A percentile compares a stretch with the other conserved stretches of the same genome.
phyloP scores from a whole-genome alignment of 1,140 invertebrate genomes.

The Brachionus koreanus region DNA sequence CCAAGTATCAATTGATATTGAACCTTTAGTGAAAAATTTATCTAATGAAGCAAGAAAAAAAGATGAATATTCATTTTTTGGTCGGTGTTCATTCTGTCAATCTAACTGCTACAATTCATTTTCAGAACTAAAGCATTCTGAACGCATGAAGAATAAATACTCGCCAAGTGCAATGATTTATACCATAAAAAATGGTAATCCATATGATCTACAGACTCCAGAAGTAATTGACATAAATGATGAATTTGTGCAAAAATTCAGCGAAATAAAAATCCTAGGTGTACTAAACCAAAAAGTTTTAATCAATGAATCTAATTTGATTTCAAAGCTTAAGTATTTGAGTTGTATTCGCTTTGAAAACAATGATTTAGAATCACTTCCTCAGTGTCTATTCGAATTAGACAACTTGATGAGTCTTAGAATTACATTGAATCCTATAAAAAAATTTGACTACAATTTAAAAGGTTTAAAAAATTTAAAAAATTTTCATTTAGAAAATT shows the following conservation, averaged over 20 bases:
- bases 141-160: not conserved
- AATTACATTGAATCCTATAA: not conserved
- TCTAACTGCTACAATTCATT: not conserved
- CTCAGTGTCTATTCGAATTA: not conserved
- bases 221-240: not conserved
- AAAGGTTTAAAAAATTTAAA: not conserved
- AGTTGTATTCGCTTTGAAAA: not conserved
- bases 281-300: not conserved
- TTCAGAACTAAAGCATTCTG: not conserved
- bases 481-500: not conserved
- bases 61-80: not conserved
- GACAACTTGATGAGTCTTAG: not conserved
- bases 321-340: not conserved
- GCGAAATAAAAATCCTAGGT: not conserved
- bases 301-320: not conserved
- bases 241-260: conserved; percentile 12
- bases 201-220: not conserved
- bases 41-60: not conserved
- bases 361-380: not conserved
- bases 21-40: not conserved
- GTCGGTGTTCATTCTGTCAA: not conserved
- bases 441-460: not conserved
- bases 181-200: not conserved
- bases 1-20: not conserved
- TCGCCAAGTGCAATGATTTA: not conserved